A percentile compares a stretch with the other conserved stretches of the same genome.
These are phyloP conservation scores for Beroe ovata DNA, from an alignment of 37 sponge, comb jelly and placozoan species.

Conservation along the genomic window DNA sequence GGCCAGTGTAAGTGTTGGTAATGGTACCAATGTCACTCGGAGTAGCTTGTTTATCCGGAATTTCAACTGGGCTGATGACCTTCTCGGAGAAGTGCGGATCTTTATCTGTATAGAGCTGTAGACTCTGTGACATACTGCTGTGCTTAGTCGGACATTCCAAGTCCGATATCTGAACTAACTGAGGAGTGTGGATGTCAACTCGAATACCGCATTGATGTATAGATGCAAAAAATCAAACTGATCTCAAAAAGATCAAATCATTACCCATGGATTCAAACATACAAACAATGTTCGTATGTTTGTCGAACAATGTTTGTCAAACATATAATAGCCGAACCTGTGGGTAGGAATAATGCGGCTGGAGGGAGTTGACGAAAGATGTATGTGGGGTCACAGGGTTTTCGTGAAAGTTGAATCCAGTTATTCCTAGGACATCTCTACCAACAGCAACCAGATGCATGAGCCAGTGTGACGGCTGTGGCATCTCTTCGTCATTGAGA, in stretches of 20 bases:
- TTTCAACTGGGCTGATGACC: neutral
- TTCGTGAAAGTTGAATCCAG: conserved; percentile 54
- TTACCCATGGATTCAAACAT: too few species aligned
- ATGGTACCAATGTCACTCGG: neutral
- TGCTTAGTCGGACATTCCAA: neutral
- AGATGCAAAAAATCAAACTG: too few species aligned
- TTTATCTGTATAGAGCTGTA: neutral
- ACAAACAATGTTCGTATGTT: too few species aligned
- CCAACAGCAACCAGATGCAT: conserved; percentile 54
- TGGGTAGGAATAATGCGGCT: conserved; percentile 26
- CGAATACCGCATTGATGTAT: too few species aligned
- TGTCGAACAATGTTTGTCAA: too few species aligned
- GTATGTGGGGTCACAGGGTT: conserved; percentile 47
- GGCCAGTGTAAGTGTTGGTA: neutral
- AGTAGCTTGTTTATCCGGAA: neutral
- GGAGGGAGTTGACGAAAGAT: conserved; percentile 36
- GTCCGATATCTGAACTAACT: neutral
- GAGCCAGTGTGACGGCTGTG: conserved; percentile 61
- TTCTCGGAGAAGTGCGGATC: neutral
- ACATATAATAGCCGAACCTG: too few species aligned
- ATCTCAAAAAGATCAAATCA: too few species aligned
- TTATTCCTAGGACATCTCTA: conserved; percentile 40
- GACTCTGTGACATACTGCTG: neutral
- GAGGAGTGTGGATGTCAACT: neutral
- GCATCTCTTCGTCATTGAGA: conserved; percentile 16